Percentiles rank a stretch among this genome's conserved stretches.
These are phyloP conservation scores for Diorhabda elongata DNA, from an alignment of 1,140 invertebrate species.

Conservation along the genomic window DNA sequence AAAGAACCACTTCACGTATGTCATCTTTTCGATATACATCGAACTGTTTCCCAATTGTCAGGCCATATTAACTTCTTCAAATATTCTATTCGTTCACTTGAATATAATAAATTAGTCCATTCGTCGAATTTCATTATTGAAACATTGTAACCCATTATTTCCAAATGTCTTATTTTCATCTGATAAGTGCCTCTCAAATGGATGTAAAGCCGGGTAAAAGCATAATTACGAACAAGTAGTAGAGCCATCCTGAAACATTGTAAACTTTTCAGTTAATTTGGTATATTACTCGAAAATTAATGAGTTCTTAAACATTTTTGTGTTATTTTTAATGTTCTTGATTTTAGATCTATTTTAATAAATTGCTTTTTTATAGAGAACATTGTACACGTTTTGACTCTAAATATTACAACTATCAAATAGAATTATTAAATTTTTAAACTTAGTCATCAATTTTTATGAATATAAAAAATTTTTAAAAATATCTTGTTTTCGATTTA, in stretches of 20 bases:
- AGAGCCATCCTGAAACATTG: slow-evolving; percentile 45
- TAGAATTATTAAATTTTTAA: neutral
- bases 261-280: no score
- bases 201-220: slow-evolving; percentile 40
- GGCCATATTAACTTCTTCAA: slow-evolving; percentile 32
- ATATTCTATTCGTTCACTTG: slow-evolving; percentile 35
- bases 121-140: slow-evolving; percentile 50
- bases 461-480: no score
- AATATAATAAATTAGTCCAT: slow-evolving; percentile 53
- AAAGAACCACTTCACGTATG: no score
- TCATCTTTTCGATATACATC: neutral
- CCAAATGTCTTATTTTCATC: slow-evolving; percentile 54
- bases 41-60: slow-evolving; percentile 5
- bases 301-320: no score
- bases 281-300: no score
- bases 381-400: neutral
- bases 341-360: no score
- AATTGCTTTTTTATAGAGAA: no score
- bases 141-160: slow-evolving; percentile 59
- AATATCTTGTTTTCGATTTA: no score
- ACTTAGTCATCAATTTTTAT: no score
- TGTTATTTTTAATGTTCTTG: no score
- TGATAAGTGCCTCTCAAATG: slow-evolving; percentile 47
- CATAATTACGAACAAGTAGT: slow-evolving; percentile 43
- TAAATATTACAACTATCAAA: neutral